Evolutionary conservation across 2,888 invertebrate genomes (phyloP).

Genomic region (Theodoxus fluviatilis): DNA sequence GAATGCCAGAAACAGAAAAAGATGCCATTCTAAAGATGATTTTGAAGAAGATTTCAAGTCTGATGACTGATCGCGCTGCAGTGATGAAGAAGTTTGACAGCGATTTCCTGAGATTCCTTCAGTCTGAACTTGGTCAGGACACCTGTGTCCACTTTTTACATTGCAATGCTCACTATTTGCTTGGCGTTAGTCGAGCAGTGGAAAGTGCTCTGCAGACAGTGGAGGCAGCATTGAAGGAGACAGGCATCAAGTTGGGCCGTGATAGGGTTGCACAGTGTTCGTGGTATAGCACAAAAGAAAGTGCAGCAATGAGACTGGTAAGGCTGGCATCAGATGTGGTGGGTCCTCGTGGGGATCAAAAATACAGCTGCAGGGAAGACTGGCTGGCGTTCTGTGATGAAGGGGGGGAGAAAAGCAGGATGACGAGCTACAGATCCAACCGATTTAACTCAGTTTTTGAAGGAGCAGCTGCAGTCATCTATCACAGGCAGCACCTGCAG

Average conservation of each 20-base stretch:
- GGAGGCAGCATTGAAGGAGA: neutral
- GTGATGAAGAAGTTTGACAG: slow-evolving; percentile 18
- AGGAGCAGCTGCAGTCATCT: slow-evolving; percentile 10
- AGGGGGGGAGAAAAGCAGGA: neutral
- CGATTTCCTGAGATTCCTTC: slow-evolving; percentile 15
- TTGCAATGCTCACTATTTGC: slow-evolving; percentile 24
- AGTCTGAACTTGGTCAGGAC: neutral
- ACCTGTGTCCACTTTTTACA: slow-evolving; percentile 7
- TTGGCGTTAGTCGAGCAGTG: slow-evolving; percentile 9
- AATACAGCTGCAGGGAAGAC: slow-evolving; percentile 14
- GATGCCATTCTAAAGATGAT: neutral
- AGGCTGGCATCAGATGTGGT: too few relatives aligned
- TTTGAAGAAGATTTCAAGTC: slow-evolving; percentile 14
- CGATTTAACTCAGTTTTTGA: slow-evolving; percentile 21
- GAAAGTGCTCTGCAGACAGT: neutral
- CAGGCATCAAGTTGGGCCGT: neutral
- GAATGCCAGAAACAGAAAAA: neutral
- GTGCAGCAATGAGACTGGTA: too few relatives aligned
- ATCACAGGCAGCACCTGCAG: neutral
- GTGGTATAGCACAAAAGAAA: too few relatives aligned
- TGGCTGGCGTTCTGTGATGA: slow-evolving; percentile 22
- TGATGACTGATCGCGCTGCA: slow-evolving; percentile 18
- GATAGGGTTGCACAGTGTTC: slow-evolving; percentile 9
- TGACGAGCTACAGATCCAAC: slow-evolving; percentile 14
- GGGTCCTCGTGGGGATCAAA: slow-evolving; percentile 23